Conservation (phyloP, 2,797 vertebrate genomes). For the Hypotaenidia okinawae region DNA sequence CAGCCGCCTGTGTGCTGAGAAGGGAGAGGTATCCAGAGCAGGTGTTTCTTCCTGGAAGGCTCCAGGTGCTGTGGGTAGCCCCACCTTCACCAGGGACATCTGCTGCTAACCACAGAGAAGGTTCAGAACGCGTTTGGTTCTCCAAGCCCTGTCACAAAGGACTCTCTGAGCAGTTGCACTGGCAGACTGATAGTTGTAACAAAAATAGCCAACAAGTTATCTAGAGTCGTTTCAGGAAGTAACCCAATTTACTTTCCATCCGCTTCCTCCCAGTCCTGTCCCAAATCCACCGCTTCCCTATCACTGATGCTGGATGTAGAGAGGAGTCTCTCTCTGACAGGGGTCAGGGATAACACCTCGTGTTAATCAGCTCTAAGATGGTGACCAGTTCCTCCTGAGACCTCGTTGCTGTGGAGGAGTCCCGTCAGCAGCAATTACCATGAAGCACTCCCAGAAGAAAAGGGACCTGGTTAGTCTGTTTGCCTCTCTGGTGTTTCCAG, state of each 20-base stretch:
- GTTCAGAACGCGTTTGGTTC: fast-evolving
- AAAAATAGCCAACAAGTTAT: not conserved
- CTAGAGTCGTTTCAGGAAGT: not conserved
- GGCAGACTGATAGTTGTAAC: not conserved
- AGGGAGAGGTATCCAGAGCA: not conserved
- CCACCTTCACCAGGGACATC: not conserved
- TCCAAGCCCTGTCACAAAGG: fast-evolving
- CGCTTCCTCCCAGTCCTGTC: not conserved
- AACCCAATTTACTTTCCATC: not conserved
- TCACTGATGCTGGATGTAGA: not conserved
- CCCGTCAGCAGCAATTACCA: conserved; percentile 45
- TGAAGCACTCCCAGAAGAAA: not conserved
- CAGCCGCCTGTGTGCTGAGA: no score
- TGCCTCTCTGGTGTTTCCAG: not conserved
- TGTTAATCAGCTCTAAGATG: not conserved
- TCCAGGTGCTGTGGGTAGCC: no score
- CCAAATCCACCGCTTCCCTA: not conserved
- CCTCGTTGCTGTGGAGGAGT: not conserved
- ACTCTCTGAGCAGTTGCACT: not conserved
- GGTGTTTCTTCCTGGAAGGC: not conserved
- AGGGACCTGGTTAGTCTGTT: not conserved
- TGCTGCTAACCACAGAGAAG: not conserved
- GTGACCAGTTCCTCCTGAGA: conserved; percentile 56
- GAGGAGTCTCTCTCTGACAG: not conserved
- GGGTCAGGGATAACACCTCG: conserved; percentile 30